Evolutionary conservation across 2,797 vertebrate genomes (phyloP).

Genomic region (Diceros bicornis): DNA sequence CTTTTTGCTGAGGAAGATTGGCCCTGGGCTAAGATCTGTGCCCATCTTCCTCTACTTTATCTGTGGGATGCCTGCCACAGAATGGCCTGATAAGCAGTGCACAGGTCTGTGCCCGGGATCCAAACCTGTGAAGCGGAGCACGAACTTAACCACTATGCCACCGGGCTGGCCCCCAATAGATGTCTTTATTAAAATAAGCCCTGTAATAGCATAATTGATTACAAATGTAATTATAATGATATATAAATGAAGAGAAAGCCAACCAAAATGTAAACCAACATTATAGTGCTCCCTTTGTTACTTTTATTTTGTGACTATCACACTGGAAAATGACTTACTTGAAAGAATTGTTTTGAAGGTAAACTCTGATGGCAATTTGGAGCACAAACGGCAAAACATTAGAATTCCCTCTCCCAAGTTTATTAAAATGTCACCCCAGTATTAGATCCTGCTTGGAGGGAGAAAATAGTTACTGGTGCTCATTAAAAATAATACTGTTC

Average conservation of each 20-base stretch:
- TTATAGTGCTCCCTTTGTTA: not conserved
- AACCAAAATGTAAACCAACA: not conserved
- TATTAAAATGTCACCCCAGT: constrained; percentile 57
- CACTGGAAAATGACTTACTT: not conserved
- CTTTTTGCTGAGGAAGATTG: no score
- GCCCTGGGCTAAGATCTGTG: no score
- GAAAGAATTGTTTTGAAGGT: constrained; percentile 49
- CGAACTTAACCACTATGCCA: no score
- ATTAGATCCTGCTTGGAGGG: not conserved
- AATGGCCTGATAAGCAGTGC: no score
- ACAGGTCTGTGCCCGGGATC: no score
- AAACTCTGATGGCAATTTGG: not conserved
- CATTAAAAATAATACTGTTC: constrained; percentile 73
- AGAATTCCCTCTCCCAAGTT: not conserved
- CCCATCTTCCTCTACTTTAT: no score
- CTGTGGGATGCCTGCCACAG: no score
- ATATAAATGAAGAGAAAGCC: constrained; percentile 4
- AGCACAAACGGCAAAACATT: not conserved
- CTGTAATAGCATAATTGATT: not conserved
- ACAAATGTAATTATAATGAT: constrained; percentile 16
- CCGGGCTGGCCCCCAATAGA: not conserved
- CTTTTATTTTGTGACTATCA: constrained; percentile 19
- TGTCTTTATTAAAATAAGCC: constrained; percentile 56
- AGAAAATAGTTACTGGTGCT: not conserved
- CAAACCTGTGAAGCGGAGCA: no score